Percentiles rank a stretch among this genome's conserved stretches.
Evolutionary conservation across 1,140 invertebrate species (phyloP).

Genomic region (Nasonia longicornis): DNA sequence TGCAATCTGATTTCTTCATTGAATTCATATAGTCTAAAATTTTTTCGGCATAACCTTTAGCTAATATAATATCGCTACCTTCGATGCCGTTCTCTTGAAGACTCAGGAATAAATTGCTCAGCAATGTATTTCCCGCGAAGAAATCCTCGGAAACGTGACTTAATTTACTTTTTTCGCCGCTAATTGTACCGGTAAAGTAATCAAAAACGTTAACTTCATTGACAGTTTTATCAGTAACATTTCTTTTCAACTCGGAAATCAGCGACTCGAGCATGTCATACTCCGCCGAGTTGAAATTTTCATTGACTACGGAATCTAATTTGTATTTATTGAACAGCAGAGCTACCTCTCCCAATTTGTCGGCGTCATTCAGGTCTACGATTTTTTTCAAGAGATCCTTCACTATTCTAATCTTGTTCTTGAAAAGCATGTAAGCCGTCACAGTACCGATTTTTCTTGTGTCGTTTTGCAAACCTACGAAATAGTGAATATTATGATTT

Average conservation of each 20-base stretch:
- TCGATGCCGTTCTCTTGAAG: not conserved
- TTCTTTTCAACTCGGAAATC: not conserved
- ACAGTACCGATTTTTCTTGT: conserved; percentile 10
- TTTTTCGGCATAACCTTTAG: not conserved
- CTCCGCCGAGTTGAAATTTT: not conserved
- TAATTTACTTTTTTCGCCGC: conserved; percentile 3
- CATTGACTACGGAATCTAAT: not conserved
- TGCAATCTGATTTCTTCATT: not conserved
- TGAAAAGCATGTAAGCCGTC: not conserved
- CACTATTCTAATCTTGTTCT: not conserved
- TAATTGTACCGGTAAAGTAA: not conserved
- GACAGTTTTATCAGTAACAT: conserved; percentile 21
- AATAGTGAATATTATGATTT: not conserved
- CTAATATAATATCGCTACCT: not conserved
- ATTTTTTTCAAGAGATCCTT: conserved; percentile 3
- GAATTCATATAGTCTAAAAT: not conserved
- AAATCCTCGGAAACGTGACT: not conserved
- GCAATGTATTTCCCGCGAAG: not conserved
- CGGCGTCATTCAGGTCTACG: not conserved
- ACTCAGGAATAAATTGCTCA: not conserved
- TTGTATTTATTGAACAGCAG: not conserved
- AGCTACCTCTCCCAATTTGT: not conserved
- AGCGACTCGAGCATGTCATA: not conserved
- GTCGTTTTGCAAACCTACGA: conserved; percentile 6
- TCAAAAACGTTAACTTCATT: conserved; percentile 11